These are phyloP conservation scores for Cerastoderma edule DNA, from an alignment of 2,888 invertebrate genomes.

Conservation along the genomic window DNA sequence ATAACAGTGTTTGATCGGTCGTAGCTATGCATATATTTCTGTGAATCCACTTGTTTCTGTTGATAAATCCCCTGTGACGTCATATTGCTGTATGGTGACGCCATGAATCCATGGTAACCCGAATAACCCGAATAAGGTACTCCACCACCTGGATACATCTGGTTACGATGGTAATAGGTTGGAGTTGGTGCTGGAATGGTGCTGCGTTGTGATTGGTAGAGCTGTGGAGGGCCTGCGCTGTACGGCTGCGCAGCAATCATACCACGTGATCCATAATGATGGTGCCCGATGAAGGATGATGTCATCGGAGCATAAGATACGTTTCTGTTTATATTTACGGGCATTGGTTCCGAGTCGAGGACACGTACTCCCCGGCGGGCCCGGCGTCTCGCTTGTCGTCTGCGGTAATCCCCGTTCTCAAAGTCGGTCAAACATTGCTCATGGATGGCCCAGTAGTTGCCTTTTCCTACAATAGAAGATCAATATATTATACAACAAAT, in stretches of 20 bases:
- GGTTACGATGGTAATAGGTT: background rate
- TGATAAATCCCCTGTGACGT: background rate
- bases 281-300: constrained; percentile 56
- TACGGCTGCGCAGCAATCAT: constrained; percentile 30
- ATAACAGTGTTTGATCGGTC: background rate
- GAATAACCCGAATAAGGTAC: background rate
- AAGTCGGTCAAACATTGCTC: constrained; percentile 98
- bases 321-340: constrained; percentile 13
- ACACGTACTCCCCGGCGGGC: constrained; percentile 83
- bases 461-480: constrained; percentile 95
- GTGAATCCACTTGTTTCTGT: background rate
- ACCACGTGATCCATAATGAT: constrained; percentile 32
- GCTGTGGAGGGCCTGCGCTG: background rate
- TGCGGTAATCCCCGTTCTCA: constrained; percentile 96
- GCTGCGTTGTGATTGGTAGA: constrained; percentile 2
- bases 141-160: background rate
- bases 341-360: background rate
- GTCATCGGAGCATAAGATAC: constrained; percentile 66
- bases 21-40: background rate
- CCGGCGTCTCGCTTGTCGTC: constrained; percentile 97
- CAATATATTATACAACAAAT: too few species aligned
- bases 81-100: constrained; percentile 2
- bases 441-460: constrained; percentile 99
- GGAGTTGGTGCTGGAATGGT: background rate
- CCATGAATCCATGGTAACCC: background rate